These are phyloP conservation scores for Poicephalus gulielmi DNA, from an alignment of 2,113 vertebrate genomes.

Conservation along the genomic window DNA sequence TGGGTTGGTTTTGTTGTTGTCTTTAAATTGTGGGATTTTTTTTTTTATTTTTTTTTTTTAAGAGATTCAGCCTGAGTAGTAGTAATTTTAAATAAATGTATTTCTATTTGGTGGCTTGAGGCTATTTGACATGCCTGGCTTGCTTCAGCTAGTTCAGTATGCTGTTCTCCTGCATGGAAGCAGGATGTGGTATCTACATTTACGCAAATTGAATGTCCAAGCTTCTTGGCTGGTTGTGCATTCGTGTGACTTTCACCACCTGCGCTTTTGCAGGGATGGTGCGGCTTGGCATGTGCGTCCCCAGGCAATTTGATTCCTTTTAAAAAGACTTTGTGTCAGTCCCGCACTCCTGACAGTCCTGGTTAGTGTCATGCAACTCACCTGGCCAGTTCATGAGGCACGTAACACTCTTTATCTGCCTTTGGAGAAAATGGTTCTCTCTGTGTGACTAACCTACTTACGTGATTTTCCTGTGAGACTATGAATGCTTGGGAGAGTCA, in stretches of 20 bases:
- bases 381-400: neutral
- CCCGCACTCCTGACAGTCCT: neutral
- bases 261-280: neutral
- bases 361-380: neutral
- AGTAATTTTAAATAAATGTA: neutral
- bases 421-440: neutral
- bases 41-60: neutral
- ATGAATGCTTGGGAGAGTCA: neutral
- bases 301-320: neutral
- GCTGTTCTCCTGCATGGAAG: neutral
- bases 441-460: neutral
- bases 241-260: neutral
- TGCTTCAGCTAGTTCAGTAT: neutral
- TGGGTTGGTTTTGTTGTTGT: rapidly evolving
- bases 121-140: neutral
- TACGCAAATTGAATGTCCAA: neutral
- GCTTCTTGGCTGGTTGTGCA: neutral
- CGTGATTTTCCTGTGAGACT: neutral
- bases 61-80: neutral
- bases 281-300: neutral
- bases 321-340: neutral
- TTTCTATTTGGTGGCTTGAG: neutral
- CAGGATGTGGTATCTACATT: neutral
- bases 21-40: neutral
- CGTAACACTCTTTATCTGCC: neutral